These are phyloP conservation scores for Eulemur rufifrons DNA, from an alignment of 2,113 vertebrate genomes.

Conservation along the genomic window DNA sequence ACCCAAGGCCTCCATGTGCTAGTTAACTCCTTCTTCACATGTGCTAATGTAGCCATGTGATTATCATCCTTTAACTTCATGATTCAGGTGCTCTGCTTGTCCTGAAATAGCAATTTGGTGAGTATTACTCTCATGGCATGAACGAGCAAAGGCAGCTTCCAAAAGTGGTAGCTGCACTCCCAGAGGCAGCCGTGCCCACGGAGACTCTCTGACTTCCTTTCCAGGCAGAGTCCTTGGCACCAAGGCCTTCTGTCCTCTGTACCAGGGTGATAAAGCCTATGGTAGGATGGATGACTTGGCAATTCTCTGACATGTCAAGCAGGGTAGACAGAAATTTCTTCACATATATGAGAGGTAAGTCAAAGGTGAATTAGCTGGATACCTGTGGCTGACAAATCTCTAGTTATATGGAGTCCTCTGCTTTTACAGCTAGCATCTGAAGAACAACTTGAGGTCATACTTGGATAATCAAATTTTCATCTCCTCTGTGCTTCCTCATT, in stretches of 20 bases:
- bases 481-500: background rate
- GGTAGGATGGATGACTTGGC: background rate
- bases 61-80: background rate
- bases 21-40: background rate
- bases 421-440: background rate
- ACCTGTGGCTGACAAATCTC: background rate
- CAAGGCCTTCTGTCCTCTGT: background rate
- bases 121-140: background rate
- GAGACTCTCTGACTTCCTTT: background rate
- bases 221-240: background rate
- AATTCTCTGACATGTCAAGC: background rate
- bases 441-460: background rate
- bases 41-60: background rate
- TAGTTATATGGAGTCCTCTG: background rate
- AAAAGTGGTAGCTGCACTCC: background rate
- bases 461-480: background rate
- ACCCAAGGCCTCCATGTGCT: background rate
- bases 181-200: too few relatives aligned
- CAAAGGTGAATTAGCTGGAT: background rate
- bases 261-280: background rate
- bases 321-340: background rate
- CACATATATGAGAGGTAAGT: background rate
- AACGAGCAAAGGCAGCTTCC: background rate
- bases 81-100: background rate
- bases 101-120: background rate